Evolutionary conservation across 1,140 invertebrate species (phyloP).

Genomic region (Drosophila navojoa): DNA sequence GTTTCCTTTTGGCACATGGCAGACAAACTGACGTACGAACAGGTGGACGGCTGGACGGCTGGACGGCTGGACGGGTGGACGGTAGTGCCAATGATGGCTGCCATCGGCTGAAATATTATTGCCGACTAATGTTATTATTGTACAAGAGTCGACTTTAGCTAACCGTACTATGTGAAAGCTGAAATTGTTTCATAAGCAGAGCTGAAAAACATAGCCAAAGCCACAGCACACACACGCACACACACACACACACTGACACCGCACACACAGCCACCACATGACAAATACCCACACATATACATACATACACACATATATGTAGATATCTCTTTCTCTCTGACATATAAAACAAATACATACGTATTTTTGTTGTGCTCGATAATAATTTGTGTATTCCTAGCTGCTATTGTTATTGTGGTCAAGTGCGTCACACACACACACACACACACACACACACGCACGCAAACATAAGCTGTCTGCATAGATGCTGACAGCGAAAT

Average conservation of each 20-base stretch:
- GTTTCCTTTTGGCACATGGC: conserved; percentile 42
- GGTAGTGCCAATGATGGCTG: not conserved
- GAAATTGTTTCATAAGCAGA: conserved; percentile 19
- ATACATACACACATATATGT: not conserved
- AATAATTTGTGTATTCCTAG: conserved; percentile 23
- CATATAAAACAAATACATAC: conserved; percentile 20
- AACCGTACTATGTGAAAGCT: conserved; percentile 17
- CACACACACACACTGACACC: not conserved
- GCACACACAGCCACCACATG: not conserved
- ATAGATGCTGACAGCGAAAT: not conserved
- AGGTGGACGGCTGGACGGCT: conserved; percentile 1
- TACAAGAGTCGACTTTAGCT: conserved; percentile 18
- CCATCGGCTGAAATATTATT: not conserved
- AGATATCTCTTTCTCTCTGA: not conserved
- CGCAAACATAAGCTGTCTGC: conserved; percentile 1
- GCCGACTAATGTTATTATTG: conserved; percentile 17
- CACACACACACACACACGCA: conserved; percentile 27
- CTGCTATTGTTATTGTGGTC: conserved; percentile 25
- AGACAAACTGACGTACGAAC: not conserved
- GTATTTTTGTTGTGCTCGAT: conserved; percentile 21
- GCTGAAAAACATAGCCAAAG: not conserved
- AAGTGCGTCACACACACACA: conserved; percentile 2
- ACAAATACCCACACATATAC: not conserved
- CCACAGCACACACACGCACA: not conserved
- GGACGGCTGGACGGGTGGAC: not conserved